Conservation (phyloP, 2,888 invertebrate species). For the Disparrhopalites patrizii region DNA sequence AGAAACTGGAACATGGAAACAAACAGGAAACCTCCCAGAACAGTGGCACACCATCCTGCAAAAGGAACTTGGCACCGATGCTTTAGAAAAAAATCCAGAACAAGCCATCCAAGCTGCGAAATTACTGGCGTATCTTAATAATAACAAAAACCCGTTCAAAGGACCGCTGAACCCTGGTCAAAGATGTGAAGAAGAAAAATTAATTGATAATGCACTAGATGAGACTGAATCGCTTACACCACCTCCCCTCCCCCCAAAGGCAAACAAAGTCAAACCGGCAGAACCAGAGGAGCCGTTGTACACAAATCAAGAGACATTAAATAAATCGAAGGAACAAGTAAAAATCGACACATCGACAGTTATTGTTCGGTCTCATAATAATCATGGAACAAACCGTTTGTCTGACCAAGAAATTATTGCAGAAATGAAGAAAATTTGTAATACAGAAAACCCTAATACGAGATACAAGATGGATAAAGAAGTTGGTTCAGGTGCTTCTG, state of each 20-base stretch:
- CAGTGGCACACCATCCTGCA: constrained; percentile 76
- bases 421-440: constrained; percentile 73
- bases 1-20: constrained; percentile 72
- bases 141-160: not conserved
- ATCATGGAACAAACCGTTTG: constrained; percentile 53
- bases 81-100: constrained; percentile 8
- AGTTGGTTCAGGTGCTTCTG: constrained; percentile 63
- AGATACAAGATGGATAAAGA: constrained; percentile 66
- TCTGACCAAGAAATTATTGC: constrained; percentile 72
- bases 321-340: constrained; percentile 23
- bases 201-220: not conserved
- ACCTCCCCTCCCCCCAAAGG: not conserved
- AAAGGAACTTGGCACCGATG: constrained; percentile 66
- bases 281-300: not conserved
- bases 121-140: not conserved
- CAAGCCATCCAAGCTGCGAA: constrained; percentile 1
- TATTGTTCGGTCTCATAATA: not conserved
- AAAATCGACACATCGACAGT: constrained; percentile 31
- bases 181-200: not conserved
- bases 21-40: constrained; percentile 65
- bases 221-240: not conserved
- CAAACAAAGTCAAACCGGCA: not conserved
- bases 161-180: not conserved
- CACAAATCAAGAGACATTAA: not conserved
- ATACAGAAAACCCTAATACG: constrained; percentile 72